phyloP scores from a whole-genome alignment of 1,140 invertebrate species.

The Atopsyche davidsoni region DNA sequence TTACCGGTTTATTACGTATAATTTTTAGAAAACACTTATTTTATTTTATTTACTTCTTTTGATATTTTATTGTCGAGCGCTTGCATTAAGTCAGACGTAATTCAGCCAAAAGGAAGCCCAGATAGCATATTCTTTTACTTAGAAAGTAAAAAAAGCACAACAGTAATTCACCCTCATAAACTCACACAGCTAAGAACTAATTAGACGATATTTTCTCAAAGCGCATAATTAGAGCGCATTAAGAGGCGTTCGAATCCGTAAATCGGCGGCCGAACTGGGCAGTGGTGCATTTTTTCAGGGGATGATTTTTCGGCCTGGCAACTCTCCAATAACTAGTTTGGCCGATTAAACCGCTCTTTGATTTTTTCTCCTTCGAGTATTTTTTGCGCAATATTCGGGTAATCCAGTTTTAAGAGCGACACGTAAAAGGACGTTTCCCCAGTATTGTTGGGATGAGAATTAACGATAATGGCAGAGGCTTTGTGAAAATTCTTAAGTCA shows the following conservation, averaged over 20 bases:
- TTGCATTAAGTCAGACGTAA: too few species aligned
- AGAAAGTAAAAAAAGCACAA: too few species aligned
- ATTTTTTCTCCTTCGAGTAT: constrained; percentile 24
- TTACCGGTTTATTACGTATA: too few species aligned
- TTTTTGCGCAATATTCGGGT: constrained; percentile 26
- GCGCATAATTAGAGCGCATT: constrained; percentile 2
- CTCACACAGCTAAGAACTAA: not conserved
- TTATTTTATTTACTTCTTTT: too few species aligned
- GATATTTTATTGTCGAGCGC: too few species aligned
- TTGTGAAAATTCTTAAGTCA: constrained; percentile 27
- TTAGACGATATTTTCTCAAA: not conserved
- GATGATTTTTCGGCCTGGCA: constrained; percentile 11
- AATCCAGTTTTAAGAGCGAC: constrained; percentile 29
- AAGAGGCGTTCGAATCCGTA: not conserved
- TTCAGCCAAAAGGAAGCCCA: too few species aligned
- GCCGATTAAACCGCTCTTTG: constrained; percentile 24
- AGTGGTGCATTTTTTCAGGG: not conserved
- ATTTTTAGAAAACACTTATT: too few species aligned
- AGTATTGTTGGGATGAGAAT: constrained; percentile 27
- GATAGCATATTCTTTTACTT: too few species aligned
- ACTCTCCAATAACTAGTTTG: constrained; percentile 24
- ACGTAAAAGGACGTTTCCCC: constrained; percentile 27
- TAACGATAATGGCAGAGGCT: constrained; percentile 28
- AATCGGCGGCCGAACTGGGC: not conserved
- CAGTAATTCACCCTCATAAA: not conserved